Percentiles rank a stretch among this genome's conserved stretches.
Conservation (phyloP, 2,113 vertebrate genomes). For the Triplophysa tibetana region DNA sequence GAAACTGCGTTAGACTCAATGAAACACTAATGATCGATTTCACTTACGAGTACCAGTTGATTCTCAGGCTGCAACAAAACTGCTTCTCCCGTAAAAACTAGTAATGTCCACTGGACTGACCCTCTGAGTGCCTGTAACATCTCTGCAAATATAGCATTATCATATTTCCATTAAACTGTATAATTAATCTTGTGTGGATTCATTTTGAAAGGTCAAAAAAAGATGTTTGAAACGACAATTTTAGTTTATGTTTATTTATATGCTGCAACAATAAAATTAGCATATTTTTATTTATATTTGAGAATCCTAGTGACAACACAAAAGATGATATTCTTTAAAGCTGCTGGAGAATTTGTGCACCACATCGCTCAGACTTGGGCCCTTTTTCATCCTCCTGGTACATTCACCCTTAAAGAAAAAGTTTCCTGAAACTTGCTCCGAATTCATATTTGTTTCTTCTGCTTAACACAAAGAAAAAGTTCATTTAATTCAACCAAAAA, state of each 20-base stretch:
- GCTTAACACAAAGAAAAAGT: no score
- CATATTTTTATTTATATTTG: no score
- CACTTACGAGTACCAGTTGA: no score
- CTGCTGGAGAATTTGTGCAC: neutral
- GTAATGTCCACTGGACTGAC: constrained; percentile 1
- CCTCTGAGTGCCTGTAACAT: neutral
- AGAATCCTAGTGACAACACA: no score
- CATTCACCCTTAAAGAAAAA: neutral
- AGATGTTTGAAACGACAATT: neutral
- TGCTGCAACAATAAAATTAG: no score
- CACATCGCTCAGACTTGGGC: constrained; percentile 1
- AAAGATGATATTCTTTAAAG: neutral
- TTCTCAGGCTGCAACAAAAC: no score
- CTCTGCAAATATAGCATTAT: neutral
- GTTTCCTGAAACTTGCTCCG: neutral
- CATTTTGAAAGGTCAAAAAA: neutral
- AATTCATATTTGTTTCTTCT: no score
- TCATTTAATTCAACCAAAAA: no score
- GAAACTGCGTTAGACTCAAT: no score
- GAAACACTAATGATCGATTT: no score
- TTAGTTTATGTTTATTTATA: no score
- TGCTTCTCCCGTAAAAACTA: no score
- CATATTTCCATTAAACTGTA: neutral
- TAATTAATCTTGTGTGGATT: neutral
- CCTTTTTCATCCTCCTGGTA: neutral